Percentiles rank a stretch among this genome's conserved stretches.
phyloP scores from a whole-genome alignment of 2,888 invertebrate species.

The Hyles lineata region DNA sequence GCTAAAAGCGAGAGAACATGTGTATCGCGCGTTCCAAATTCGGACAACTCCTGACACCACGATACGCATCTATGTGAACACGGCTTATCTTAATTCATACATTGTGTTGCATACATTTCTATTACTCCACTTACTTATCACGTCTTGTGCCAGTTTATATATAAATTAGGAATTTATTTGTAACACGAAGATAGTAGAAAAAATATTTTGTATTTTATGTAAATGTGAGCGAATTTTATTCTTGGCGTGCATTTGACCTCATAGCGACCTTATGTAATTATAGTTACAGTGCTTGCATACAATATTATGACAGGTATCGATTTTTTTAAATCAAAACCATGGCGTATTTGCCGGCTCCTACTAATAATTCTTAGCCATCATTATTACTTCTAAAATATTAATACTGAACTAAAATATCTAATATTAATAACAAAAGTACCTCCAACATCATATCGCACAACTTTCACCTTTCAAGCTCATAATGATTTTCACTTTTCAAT shows the following conservation, averaged over 20 bases:
- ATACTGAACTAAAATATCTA: neutral
- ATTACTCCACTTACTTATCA: slow-evolving; percentile 12
- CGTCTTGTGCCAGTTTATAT: neutral
- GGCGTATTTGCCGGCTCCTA: too few relatives aligned
- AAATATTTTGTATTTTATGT: too few relatives aligned
- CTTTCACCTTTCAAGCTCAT: neutral
- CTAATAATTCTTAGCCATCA: too few relatives aligned
- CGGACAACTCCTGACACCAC: slow-evolving; percentile 46
- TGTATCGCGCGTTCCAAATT: slow-evolving; percentile 49
- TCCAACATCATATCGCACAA: neutral
- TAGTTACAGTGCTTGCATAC: too few relatives aligned
- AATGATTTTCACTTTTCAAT: slow-evolving; percentile 5
- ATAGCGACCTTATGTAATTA: too few relatives aligned
- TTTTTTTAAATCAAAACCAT: too few relatives aligned
- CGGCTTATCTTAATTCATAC: slow-evolving; percentile 51
- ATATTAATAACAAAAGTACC: neutral
- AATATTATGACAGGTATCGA: too few relatives aligned
- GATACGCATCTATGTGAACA: slow-evolving; percentile 54
- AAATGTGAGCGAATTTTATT: too few relatives aligned
- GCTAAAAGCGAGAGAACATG: neutral
- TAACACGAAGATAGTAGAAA: neutral
- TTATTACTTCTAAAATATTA: too few relatives aligned
- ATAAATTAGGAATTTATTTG: neutral
- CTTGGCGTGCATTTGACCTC: too few relatives aligned
- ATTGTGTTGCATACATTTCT: neutral